Evolutionary conservation across 2,888 invertebrate species (phyloP).

Genomic region (Dysmachus trigonus): DNA sequence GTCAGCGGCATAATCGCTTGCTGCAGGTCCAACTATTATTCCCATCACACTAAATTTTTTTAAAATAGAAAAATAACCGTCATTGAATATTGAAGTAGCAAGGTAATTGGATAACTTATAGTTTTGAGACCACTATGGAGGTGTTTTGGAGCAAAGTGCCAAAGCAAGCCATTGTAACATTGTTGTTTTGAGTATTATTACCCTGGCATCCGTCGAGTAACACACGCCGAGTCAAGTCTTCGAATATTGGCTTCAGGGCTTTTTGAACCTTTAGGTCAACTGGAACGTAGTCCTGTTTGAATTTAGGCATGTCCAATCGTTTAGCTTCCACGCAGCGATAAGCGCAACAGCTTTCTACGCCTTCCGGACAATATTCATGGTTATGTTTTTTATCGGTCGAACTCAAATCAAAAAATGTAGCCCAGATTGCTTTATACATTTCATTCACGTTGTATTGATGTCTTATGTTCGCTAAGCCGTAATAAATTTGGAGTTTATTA

Average conservation of each 20-base stretch:
- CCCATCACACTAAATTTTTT: conserved; percentile 9
- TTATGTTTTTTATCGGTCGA: conserved; percentile 48
- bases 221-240: not conserved
- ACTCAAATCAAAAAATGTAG: too few species aligned
- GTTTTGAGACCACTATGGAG: conserved; percentile 11
- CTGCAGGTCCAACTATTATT: conserved; percentile 29
- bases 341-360: conserved; percentile 50
- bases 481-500: conserved; percentile 53
- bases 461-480: conserved; percentile 54
- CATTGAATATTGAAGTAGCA: not conserved
- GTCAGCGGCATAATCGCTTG: conserved; percentile 29
- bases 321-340: conserved; percentile 15
- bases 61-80: conserved; percentile 10
- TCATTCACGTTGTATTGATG: conserved; percentile 51
- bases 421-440: conserved; percentile 51
- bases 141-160: conserved; percentile 29
- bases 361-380: conserved; percentile 47
- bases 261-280: not conserved
- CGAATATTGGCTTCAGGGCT: not conserved
- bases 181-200: conserved; percentile 15
- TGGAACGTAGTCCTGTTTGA: conserved; percentile 16
- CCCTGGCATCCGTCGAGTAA: conserved; percentile 7
- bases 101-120: not conserved
- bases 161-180: conserved; percentile 39
- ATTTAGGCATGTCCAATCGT: not conserved